Conservation (phyloP, 1,140 invertebrate genomes). For the Dolichoris vasculosae region DNA sequence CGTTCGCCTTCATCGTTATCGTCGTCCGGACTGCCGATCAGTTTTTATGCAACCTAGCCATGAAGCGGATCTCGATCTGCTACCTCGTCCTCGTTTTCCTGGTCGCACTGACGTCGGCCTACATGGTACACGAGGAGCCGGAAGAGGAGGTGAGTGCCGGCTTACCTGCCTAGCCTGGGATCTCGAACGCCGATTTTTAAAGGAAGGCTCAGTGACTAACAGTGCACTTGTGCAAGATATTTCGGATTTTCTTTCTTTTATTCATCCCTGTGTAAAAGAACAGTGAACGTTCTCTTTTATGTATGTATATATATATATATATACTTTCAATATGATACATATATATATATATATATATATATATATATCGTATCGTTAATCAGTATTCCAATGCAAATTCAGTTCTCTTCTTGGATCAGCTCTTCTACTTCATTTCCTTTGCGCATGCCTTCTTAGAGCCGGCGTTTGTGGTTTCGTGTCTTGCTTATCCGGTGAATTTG, state of each 20-base stretch:
- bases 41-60: constrained; percentile 40
- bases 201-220: constrained; percentile 16
- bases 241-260: neutral
- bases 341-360: neutral
- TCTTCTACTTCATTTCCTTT: neutral
- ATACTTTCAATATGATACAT: too few relatives aligned
- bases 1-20: neutral
- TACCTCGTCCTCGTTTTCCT: constrained; percentile 28
- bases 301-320: too few relatives aligned
- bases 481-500: neutral
- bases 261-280: neutral
- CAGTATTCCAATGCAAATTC: neutral
- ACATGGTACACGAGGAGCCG: constrained; percentile 42
- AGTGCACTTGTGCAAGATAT: constrained; percentile 27
- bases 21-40: constrained; percentile 1
- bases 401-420: neutral
- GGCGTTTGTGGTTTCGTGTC: neutral
- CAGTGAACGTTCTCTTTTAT: neutral
- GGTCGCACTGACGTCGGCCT: constrained; percentile 10
- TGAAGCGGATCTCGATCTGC: constrained; percentile 41
- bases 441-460: neutral
- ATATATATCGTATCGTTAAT: neutral
- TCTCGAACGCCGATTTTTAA: neutral
- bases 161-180: constrained; percentile 7
- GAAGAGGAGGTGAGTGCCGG: constrained; percentile 43